A percentile compares a stretch with the other conserved stretches of the same genome.
Conservation (phyloP, 2,888 invertebrate genomes). For the Nephrocerus scutellatus region DNA sequence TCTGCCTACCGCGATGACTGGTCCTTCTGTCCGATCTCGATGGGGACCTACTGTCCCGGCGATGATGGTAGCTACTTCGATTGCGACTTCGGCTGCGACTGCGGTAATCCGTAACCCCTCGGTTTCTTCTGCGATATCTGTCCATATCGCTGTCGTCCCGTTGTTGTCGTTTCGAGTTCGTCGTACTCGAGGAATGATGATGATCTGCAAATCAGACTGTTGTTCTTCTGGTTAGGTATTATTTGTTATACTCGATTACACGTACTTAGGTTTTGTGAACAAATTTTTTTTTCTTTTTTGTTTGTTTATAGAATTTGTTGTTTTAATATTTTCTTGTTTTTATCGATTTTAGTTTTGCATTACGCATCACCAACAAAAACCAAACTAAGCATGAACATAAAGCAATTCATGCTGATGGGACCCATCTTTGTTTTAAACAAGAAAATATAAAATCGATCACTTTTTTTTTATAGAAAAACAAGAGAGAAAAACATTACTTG, state of each 20-base stretch:
- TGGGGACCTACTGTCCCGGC: slow-evolving; percentile 15
- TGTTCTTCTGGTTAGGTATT: background rate
- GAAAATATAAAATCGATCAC: slow-evolving; percentile 13
- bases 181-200: background rate
- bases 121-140: slow-evolving; percentile 20
- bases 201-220: slow-evolving; percentile 7
- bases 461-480: slow-evolving; percentile 12
- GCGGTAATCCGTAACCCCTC: too few relatives aligned
- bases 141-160: slow-evolving; percentile 17
- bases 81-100: slow-evolving; percentile 29
- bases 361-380: too few relatives aligned
- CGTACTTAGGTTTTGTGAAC: background rate
- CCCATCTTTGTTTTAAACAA: too few relatives aligned
- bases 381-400: too few relatives aligned
- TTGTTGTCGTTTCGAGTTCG: background rate
- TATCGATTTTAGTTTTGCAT: too few relatives aligned
- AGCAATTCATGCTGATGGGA: too few relatives aligned
- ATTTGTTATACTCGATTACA: background rate
- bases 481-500: slow-evolving; percentile 21
- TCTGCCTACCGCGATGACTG: slow-evolving; percentile 15
- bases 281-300: slow-evolving; percentile 1
- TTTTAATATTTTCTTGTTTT: slow-evolving; percentile 20
- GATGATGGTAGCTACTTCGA: slow-evolving; percentile 20
- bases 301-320: slow-evolving; percentile 1
- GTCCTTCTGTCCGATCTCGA: too few relatives aligned